Percentiles rank a stretch among this genome's conserved stretches.
Evolutionary conservation across 2,113 vertebrate genomes (phyloP).

Genomic region (Mesitornis unicolor): DNA sequence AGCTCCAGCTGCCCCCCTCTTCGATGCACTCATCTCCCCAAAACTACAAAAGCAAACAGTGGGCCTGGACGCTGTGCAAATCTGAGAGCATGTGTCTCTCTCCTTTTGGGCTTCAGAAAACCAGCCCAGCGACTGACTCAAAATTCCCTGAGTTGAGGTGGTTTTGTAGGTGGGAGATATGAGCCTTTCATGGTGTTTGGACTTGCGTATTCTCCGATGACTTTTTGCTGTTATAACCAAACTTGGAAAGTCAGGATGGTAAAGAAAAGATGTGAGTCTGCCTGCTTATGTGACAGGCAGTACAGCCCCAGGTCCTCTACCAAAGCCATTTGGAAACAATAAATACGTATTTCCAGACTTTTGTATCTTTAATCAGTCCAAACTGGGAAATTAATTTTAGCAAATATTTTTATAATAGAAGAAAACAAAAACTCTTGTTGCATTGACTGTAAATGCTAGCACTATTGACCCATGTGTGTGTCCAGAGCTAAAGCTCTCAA

Average conservation of each 20-base stretch:
- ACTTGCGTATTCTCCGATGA: accelerated
- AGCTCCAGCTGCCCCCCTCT: background rate
- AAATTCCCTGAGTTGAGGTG: background rate
- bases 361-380: background rate
- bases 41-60: background rate
- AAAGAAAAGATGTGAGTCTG: background rate
- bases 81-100: accelerated
- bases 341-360: background rate
- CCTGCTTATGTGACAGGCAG: background rate
- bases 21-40: background rate
- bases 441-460: background rate
- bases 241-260: background rate
- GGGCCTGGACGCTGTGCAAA: background rate
- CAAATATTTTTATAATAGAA: background rate
- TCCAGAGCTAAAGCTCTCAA: background rate
- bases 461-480: background rate
- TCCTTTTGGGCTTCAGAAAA: background rate
- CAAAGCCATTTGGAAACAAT: background rate
- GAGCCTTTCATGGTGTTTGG: background rate
- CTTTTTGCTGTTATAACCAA: background rate
- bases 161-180: background rate
- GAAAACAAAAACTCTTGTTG: background rate
- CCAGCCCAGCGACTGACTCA: background rate
- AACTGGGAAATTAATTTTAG: background rate
- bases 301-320: background rate